These are phyloP conservation scores for Pherbina coryleti DNA, from an alignment of 2,888 invertebrate genomes.

Conservation along the genomic window DNA sequence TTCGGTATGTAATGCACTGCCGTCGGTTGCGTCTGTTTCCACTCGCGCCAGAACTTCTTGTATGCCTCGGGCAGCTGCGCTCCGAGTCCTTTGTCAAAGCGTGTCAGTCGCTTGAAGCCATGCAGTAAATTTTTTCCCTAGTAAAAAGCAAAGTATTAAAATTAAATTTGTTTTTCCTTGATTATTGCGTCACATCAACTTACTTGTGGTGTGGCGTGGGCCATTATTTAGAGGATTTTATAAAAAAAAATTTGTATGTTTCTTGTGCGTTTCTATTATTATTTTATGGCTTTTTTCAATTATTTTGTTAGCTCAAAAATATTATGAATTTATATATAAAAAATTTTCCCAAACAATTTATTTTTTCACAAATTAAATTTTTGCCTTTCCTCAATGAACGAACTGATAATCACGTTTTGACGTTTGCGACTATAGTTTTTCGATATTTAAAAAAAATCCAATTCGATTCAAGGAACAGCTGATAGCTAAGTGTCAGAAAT, in stretches of 20 bases:
- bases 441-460: too few relatives aligned
- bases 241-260: neutral
- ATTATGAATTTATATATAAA: slow-evolving; percentile 25
- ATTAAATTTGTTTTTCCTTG: slow-evolving; percentile 37
- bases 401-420: slow-evolving; percentile 47
- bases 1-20: slow-evolving; percentile 80
- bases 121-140: slow-evolving; percentile 65
- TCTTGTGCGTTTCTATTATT: slow-evolving; percentile 2
- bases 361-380: slow-evolving; percentile 27
- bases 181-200: slow-evolving; percentile 63
- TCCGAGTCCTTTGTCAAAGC: slow-evolving; percentile 78
- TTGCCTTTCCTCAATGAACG: slow-evolving; percentile 10
- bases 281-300: slow-evolving; percentile 16
- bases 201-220: slow-evolving; percentile 66
- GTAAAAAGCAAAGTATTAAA: neutral
- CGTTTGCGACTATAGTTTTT: slow-evolving; percentile 2
- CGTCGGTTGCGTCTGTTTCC: slow-evolving; percentile 77
- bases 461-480: neutral
- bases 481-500: neutral
- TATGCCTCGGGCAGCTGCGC: slow-evolving; percentile 82
- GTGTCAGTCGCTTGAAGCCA: slow-evolving; percentile 71
- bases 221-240: slow-evolving; percentile 52
- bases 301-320: slow-evolving; percentile 28
- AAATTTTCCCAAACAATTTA: slow-evolving; percentile 22
- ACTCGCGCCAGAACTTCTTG: slow-evolving; percentile 88